Base-by-base conservation (phyloP, 1,140 invertebrate genomes). In the Wasmannia auropunctata region DNA sequence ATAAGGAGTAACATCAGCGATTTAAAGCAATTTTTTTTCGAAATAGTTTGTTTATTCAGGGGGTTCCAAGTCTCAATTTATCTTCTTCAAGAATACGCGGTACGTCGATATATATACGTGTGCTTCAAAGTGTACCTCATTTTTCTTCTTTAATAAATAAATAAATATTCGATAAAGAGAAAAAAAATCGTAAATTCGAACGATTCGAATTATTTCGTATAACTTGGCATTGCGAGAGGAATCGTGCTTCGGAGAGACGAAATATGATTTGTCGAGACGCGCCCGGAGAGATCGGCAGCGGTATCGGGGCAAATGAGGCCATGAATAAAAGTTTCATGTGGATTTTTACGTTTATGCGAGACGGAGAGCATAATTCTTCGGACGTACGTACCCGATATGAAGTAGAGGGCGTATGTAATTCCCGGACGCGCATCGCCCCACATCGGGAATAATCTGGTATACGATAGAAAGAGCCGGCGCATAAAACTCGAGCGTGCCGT, bases 291-390 rank as follows among this genome's bases (percentile, higher is more conserved):
- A 63, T 67, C 77, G 37, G 25, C 22, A 56, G 22, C 14, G 31
- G 6, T 81, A 70, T 81, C 28, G 49, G 22, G 22, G 51, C 67
- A 74, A 74, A 83, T 58, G 28, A 72, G 37, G 5, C 28, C 28
- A 37, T 43, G 51, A 58, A 83, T 83, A 60, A 83, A 83, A 83
- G 25, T 83, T 74, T 74, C 51, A 83, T 19, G 65, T 54, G 51
- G n/a, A 83, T 60, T 83, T 83, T 83, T 83, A 83, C 67, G 67
- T 83, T 80, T 58, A 74, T 22, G 67, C 49, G 49, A 49, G 19
- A n/a, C 49, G 63, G 25, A 56, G 34, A 10, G n/a, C 34, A 83
- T 83, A 83, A 83, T 83, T 74, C 37, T 72, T 74, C 79, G n/a
- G 25, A 58, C n/a, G 49, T 70, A 56, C 25, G 22, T 58, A 58